phyloP scores from a whole-genome alignment of 1,140 invertebrate genomes.

The Littorina saxatilis region DNA sequence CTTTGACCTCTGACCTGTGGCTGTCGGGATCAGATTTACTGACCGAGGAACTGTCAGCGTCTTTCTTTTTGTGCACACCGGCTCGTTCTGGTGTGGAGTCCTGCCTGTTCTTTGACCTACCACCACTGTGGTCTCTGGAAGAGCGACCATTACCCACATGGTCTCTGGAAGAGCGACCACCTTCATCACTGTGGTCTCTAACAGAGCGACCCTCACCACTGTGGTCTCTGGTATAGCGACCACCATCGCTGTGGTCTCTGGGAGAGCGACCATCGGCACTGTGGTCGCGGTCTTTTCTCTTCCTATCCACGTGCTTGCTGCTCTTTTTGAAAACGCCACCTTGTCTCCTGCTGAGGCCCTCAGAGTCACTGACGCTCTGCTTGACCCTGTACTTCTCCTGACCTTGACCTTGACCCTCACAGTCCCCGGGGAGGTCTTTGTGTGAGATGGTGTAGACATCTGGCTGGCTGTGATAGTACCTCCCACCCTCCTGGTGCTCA shows the following conservation, averaged over 20 bases:
- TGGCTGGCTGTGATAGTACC: constrained; percentile 9
- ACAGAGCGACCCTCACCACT: no score
- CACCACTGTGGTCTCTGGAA: no score
- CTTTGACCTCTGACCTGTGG: no score
- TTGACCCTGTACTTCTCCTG: not conserved
- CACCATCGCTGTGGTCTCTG: no score
- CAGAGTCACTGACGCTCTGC: not conserved
- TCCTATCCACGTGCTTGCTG: constrained; percentile 2
- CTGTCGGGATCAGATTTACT: no score
- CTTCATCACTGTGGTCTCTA: no score
- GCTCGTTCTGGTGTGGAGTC: not conserved
- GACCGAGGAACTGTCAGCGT: no score
- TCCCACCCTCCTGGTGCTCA: not conserved
- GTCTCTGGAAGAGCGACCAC: no score
- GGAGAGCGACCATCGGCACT: not conserved
- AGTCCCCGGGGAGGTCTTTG: not conserved
- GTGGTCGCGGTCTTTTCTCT: not conserved
- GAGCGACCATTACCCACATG: no score
- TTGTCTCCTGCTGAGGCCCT: not conserved
- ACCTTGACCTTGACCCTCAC: not conserved
- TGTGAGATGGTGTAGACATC: constrained; percentile 1
- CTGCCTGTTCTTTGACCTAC: not conserved
- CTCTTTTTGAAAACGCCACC: not conserved
- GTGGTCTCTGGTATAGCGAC: no score
- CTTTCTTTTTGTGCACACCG: no score